Percentiles rank a stretch among this genome's conserved stretches.
Evolutionary conservation across 2,797 vertebrate genomes (phyloP).

Genomic region (Eulemur albifrons): DNA sequence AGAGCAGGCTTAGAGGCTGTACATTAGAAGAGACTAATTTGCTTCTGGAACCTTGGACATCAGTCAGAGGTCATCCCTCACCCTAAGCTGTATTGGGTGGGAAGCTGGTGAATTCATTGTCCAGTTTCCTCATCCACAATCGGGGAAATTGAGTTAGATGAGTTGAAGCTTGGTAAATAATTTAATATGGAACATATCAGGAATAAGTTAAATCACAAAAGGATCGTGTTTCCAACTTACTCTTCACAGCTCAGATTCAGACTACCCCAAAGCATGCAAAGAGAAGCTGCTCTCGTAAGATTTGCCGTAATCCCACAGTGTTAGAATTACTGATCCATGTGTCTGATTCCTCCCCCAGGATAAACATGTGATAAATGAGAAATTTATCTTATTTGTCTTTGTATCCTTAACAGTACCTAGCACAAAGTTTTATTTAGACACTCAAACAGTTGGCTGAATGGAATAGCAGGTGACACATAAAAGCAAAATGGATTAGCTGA

Average conservation of each 20-base stretch:
- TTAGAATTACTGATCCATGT: background rate
- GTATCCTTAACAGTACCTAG: background rate
- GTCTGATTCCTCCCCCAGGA: background rate
- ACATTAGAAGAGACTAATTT: background rate
- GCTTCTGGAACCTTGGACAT: background rate
- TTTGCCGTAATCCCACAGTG: background rate
- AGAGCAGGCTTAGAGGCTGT: background rate
- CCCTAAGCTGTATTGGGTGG: rapidly evolving
- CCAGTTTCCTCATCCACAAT: background rate
- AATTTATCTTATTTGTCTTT: background rate
- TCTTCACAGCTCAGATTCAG: background rate
- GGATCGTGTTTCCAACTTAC: background rate
- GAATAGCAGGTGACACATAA: conserved; percentile 4
- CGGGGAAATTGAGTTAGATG: background rate
- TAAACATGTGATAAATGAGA: background rate
- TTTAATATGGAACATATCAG: background rate
- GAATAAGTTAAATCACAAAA: background rate
- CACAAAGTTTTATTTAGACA: conserved; percentile 3
- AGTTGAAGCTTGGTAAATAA: background rate
- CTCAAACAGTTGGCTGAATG: background rate
- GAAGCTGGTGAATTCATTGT: background rate
- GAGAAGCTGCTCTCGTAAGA: background rate
- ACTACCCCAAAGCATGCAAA: background rate
- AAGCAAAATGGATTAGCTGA: background rate
- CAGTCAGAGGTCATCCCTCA: background rate